Base-by-base conservation (phyloP, 2,113 vertebrate genomes). In the Clinocottus analis region DNA sequence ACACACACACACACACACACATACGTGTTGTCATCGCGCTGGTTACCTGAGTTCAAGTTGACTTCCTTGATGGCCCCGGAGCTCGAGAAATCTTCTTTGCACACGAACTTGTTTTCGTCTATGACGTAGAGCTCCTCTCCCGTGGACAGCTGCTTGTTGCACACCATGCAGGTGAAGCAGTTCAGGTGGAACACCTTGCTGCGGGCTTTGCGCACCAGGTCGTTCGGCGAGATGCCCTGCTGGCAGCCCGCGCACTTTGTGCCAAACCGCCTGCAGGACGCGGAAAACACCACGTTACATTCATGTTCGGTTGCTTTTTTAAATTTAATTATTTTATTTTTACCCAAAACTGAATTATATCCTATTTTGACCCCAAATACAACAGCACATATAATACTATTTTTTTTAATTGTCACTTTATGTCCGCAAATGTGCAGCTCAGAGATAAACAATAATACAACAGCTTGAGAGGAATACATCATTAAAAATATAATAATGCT, bases 161-260 rank as follows among this genome's bases (percentile, higher is more conserved):
- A 99, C 77, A 99, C 97, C 97, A 97, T 98, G 94, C 98, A 99
- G 75, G 98, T 99, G 92, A 99, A 98, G 90, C 98, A 99, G 95
- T 97, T 98, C 87, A 99, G 95, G 77, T 99, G 98, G 70, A 99
- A 99, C 77, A 99, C 98, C 91, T 98, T 98, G 89, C 94, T 96
- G 74, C 98, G 96, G 0, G 98, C 98, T 92, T 97, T 98, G n/a
- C 98, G 95, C 43, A 99, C 98, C 74, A 99, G 92, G 94, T 99
- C 98, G 61, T 95, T 98, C 8, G 98, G 97, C 0, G 97, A 99
- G 94, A 99, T 99, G 56, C 98, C 98, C 85, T 99, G 97, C 5
- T 96, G 96, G 3, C 98, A 99, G 66, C 98, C 98, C 0, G 98
- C 97, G 72, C 98, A 99, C 87, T 99, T 99, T 0, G 98, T 99